phyloP scores from a whole-genome alignment of 1,140 invertebrate species.

The Harpegnathos saltator region DNA sequence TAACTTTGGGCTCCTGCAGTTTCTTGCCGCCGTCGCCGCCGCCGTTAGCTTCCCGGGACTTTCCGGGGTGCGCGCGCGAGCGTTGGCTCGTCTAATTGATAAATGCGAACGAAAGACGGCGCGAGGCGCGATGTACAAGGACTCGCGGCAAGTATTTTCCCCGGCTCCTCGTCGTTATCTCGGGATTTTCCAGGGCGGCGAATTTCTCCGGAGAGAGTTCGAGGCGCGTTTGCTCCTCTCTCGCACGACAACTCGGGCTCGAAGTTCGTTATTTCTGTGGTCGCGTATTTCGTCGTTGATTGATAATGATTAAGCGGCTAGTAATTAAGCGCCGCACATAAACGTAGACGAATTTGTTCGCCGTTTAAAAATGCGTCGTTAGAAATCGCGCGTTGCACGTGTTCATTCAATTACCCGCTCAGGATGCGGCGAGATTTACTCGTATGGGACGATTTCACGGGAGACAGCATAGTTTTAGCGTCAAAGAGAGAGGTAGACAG shows the following conservation, averaged over 20 bases:
- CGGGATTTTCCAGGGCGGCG: not conserved
- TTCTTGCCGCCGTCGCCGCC: slow-evolving; percentile 65
- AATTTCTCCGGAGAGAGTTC: not conserved
- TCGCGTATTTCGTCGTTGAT: not conserved
- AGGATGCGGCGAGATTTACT: too few relatives aligned
- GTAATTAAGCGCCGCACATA: too few relatives aligned
- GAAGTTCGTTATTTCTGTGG: not conserved
- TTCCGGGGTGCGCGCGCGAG: slow-evolving; percentile 29
- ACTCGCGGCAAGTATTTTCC: not conserved
- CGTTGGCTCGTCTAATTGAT: slow-evolving; percentile 54
- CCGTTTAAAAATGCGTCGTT: too few relatives aligned
- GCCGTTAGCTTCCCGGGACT: slow-evolving; percentile 36
- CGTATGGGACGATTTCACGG: too few relatives aligned
- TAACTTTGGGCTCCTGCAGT: slow-evolving; percentile 79
- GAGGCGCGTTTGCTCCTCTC: not conserved
- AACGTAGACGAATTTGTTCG: too few relatives aligned
- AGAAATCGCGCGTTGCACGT: too few relatives aligned
- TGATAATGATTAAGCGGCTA: not conserved
- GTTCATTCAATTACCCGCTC: too few relatives aligned
- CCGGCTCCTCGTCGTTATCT: not conserved
- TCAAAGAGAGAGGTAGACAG: too few relatives aligned
- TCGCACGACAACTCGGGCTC: not conserved
- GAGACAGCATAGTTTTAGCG: too few relatives aligned
- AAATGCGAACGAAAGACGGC: slow-evolving; percentile 60
- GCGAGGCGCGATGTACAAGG: slow-evolving; percentile 29